Evolutionary conservation across 2,113 vertebrate genomes (phyloP).

Genomic region (Psettodes erumei): DNA sequence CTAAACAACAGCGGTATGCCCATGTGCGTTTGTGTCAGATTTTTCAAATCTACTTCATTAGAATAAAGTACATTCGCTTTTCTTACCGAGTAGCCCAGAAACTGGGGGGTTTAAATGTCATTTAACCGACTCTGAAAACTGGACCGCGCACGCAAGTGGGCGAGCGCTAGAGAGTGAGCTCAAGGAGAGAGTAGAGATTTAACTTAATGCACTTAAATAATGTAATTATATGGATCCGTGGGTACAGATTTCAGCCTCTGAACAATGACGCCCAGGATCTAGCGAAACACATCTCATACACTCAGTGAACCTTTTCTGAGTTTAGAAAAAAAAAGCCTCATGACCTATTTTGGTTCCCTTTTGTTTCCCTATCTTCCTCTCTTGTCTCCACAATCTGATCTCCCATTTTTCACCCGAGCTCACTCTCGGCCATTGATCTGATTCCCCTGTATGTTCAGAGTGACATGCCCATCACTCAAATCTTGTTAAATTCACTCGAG

Average conservation of each 20-base stretch:
- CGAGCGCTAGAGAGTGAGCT: background rate
- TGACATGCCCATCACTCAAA: constrained; percentile 36
- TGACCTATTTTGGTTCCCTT: constrained; percentile 38
- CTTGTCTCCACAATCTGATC: background rate
- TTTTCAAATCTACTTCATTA: constrained; percentile 6
- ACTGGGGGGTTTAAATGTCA: background rate
- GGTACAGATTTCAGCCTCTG: background rate
- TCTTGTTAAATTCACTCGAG: constrained; percentile 32
- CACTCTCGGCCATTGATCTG: constrained; percentile 7
- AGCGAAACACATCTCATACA: constrained; percentile 27
- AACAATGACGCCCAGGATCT: constrained; percentile 12
- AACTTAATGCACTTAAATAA: background rate
- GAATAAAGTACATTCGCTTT: background rate
- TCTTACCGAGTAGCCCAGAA: background rate
- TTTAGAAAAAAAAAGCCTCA: constrained; percentile 18
- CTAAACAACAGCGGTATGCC: constrained; percentile 8
- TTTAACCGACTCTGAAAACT: background rate
- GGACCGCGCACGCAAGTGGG: background rate
- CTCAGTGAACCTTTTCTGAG: constrained; percentile 23
- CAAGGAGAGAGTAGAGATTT: background rate
- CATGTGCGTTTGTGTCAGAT: constrained; percentile 16
- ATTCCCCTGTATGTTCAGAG: constrained; percentile 32
- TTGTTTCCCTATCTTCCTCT: constrained; percentile 30
- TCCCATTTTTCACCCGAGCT: constrained; percentile 1
- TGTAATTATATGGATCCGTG: background rate